Conservation (phyloP, 2,888 invertebrate species). For the Brachyptera risi region DNA sequence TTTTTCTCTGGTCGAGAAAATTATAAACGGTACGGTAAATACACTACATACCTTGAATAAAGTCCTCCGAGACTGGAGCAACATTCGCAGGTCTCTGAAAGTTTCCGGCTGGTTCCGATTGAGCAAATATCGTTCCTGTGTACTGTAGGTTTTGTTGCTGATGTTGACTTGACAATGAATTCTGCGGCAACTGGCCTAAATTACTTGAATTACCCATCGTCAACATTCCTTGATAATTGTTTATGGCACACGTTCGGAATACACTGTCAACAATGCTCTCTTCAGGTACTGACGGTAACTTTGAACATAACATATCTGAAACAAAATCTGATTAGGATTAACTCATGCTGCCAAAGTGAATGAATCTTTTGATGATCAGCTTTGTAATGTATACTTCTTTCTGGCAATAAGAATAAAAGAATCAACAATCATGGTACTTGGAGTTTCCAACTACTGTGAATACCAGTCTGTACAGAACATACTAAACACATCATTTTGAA, state of each 20-base stretch:
- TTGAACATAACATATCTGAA: slow-evolving; percentile 53
- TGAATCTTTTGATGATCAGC: no score
- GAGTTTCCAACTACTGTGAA: no score
- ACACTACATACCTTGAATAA: slow-evolving; percentile 8
- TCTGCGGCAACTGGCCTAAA: not conserved
- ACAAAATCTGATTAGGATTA: slow-evolving; percentile 21
- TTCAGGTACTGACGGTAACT: slow-evolving; percentile 59
- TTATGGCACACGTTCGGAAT: slow-evolving; percentile 5
- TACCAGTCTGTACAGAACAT: no score
- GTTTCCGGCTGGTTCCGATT: slow-evolving; percentile 36
- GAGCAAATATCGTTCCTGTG: slow-evolving; percentile 43
- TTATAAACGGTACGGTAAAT: not conserved
- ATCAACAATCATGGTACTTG: no score
- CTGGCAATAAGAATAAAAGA: no score
- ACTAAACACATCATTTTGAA: no score
- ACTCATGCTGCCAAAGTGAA: not conserved
- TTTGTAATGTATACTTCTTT: no score
- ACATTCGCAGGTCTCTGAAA: slow-evolving; percentile 22
- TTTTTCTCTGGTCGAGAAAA: not conserved
- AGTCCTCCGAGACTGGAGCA: slow-evolving; percentile 1
- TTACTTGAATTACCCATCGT: not conserved
- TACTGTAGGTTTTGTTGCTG: slow-evolving; percentile 42
- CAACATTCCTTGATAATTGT: slow-evolving; percentile 10
- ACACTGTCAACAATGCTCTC: slow-evolving; percentile 43
- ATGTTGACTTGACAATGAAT: not conserved